Base-by-base conservation (phyloP, 2,888 invertebrate genomes). In the Acanthacorydalis orientalis region DNA sequence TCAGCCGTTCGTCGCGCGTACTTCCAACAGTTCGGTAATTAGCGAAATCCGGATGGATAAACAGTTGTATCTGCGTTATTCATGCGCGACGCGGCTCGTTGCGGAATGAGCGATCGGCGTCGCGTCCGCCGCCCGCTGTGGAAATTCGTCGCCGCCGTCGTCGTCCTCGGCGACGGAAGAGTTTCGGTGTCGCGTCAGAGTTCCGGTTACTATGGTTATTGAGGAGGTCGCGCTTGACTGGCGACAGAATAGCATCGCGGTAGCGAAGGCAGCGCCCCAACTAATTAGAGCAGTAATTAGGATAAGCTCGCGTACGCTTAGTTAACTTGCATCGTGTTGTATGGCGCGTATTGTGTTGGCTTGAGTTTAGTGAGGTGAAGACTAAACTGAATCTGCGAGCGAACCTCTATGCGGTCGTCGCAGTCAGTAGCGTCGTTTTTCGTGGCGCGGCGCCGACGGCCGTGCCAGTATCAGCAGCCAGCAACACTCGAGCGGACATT, bases 241-340 rank as follows among this genome's bases (percentile, higher is more conserved):
- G 23, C 35, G 15, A 42, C 16, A 11, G 8, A 42, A 35, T 31
- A 35, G 9, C 33, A 35, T 33, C 31, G 31, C 10, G 14, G 44
- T 32, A 44, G 12, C 33, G 31, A 23, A 37, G 31, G 23, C 46
- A 46, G 16, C 16, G 38, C 39, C 46, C 37, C 23, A 46, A 57
- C 64, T 64, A 64, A 64, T 65, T 65, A 64, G 60, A 58, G 57
- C 60, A 58, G 62, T 64, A 64, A 65, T 65, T 64, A 65, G 64
- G 61, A 63, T 64, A 64, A 65, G 63, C 64, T 59, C 53, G 57
- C 16, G 56, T 57, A 61, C 57, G 63, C 63, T 62, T 63, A 63
- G 63, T 64, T 64, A 58, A 31, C 44, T 23, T 23, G 23, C 23
- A 23, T 23, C 23, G 23, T 23, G 23, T 23, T 23, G 23, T 23